Percentiles rank a stretch among this genome's conserved stretches.
Evolutionary conservation across 2,888 invertebrate genomes (phyloP).

Genomic region (Thera britannica): DNA sequence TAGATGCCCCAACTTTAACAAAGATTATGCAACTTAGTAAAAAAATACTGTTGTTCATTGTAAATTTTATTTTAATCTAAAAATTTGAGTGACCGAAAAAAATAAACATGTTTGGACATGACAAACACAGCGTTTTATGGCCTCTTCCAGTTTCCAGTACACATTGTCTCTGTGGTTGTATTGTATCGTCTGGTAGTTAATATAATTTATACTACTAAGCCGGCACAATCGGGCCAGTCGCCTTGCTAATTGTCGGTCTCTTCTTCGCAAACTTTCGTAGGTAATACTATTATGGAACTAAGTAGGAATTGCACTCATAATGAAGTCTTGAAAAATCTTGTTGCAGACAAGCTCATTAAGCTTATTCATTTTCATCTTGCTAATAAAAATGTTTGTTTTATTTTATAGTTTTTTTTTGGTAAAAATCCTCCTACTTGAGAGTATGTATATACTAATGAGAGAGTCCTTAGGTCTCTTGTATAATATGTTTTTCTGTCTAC

Average conservation of each 20-base stretch:
- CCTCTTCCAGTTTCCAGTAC: slow-evolving; percentile 48
- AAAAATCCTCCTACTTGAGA: too few relatives aligned
- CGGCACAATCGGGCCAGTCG: slow-evolving; percentile 67
- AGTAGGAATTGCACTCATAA: slow-evolving; percentile 35
- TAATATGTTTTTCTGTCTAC: too few relatives aligned
- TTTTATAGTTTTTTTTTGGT: too few relatives aligned
- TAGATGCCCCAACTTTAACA: too few relatives aligned
- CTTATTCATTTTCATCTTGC: neutral
- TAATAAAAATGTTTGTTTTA: too few relatives aligned
- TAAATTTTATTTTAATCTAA: too few relatives aligned
- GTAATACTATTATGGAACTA: slow-evolving; percentile 56
- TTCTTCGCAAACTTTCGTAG: slow-evolving; percentile 52
- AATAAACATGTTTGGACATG: too few relatives aligned
- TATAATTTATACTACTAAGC: slow-evolving; percentile 64
- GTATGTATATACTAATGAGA: too few relatives aligned
- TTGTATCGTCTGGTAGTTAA: slow-evolving; percentile 59
- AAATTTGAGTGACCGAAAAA: too few relatives aligned
- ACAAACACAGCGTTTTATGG: neutral
- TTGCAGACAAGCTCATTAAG: neutral
- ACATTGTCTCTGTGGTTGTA: slow-evolving; percentile 38
- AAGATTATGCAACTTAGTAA: too few relatives aligned
- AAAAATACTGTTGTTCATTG: too few relatives aligned
- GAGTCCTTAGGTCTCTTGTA: too few relatives aligned
- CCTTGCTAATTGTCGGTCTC: slow-evolving; percentile 72
- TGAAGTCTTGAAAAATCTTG: slow-evolving; percentile 36